Evolutionary conservation across 2,888 invertebrate genomes (phyloP).

Genomic region (Eupithecia exiguata): DNA sequence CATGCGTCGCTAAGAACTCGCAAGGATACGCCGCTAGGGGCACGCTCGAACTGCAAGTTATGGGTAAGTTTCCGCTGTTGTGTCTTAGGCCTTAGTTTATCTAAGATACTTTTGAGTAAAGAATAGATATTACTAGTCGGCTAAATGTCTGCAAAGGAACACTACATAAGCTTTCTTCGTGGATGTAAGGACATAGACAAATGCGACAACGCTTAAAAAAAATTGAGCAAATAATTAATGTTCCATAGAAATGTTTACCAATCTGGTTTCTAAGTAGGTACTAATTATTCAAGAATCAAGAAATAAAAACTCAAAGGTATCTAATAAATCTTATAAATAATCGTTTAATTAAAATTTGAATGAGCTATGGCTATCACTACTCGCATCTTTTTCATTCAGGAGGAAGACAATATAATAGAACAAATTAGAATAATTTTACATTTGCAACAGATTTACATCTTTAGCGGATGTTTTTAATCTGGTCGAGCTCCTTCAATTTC

Average conservation of each 20-base stretch:
- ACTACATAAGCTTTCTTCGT: not conserved
- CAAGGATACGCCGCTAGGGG: conserved; percentile 95
- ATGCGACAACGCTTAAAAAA: not conserved
- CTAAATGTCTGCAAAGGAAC: not conserved
- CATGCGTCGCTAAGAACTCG: conserved; percentile 95
- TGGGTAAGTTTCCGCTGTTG: conserved; percentile 89
- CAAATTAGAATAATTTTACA: not conserved
- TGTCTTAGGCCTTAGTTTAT: not conserved
- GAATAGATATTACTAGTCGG: not conserved
- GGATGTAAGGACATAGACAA: not conserved
- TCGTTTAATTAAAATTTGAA: not conserved
- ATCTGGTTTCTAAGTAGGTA: too few relatives aligned
- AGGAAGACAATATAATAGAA: not conserved
- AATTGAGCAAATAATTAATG: not conserved
- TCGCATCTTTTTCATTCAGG: not conserved
- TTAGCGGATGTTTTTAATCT: not conserved
- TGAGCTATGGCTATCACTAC: not conserved
- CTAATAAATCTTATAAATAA: not conserved
- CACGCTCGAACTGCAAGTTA: conserved; percentile 96
- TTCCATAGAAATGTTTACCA: too few relatives aligned
- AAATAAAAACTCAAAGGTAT: conserved; percentile 2
- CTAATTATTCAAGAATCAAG: too few relatives aligned
- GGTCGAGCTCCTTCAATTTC: not conserved
- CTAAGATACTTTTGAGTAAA: not conserved
- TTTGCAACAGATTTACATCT: not conserved